phyloP scores from a whole-genome alignment of 2,888 invertebrate species.

The Phengaris arion region DNA sequence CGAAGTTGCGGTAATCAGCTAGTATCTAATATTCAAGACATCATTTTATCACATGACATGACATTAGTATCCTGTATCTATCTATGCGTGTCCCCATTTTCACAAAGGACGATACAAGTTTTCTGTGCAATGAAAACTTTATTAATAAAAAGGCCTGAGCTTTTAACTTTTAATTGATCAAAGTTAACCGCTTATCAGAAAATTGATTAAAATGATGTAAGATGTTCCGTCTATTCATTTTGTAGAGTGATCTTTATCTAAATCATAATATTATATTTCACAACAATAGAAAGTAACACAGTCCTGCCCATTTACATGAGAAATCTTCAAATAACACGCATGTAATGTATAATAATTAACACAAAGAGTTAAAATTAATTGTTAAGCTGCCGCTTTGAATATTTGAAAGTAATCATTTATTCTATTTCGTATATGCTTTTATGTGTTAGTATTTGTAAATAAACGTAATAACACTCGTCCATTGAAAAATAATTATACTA shows the following conservation, averaged over 20 bases:
- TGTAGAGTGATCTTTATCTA: not conserved
- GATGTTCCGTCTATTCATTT: not conserved
- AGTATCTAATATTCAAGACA: no score
- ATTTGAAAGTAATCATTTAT: conserved; percentile 19
- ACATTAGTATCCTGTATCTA: no score
- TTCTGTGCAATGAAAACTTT: no score
- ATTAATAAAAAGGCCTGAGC: no score
- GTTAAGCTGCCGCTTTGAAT: conserved; percentile 18
- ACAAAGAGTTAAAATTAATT: conserved; percentile 17
- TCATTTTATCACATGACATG: no score
- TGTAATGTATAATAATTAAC: conserved; percentile 28
- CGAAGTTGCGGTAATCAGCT: no score
- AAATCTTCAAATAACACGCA: conserved; percentile 26
- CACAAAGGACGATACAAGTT: no score
- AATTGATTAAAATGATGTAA: no score
- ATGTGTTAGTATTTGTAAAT: not conserved
- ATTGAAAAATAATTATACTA: not conserved
- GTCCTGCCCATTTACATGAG: conserved; percentile 27
- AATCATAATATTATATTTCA: conserved; percentile 2
- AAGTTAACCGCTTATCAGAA: no score
- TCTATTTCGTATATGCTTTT: conserved; percentile 2
- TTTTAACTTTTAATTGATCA: no score
- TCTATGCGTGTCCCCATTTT: no score
- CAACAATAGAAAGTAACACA: conserved; percentile 27
- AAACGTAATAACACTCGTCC: not conserved